These are phyloP conservation scores for Ditula angustiorana DNA, from an alignment of 2,888 invertebrate genomes.

Conservation along the genomic window DNA sequence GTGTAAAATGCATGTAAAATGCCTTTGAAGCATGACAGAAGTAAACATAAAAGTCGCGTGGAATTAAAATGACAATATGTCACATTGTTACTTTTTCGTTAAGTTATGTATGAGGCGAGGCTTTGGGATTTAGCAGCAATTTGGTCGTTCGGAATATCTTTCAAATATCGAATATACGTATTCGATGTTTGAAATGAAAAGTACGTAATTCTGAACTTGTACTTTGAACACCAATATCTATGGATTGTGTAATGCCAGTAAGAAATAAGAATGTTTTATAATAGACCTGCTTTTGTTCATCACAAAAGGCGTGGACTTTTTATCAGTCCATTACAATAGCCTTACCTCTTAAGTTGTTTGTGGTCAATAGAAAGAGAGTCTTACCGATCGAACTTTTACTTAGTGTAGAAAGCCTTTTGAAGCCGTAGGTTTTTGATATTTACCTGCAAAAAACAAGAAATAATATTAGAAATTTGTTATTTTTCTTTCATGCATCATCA, in stretches of 20 bases:
- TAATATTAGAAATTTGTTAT: slow-evolving; percentile 1
- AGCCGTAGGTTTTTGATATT: background rate
- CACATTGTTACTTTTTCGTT: background rate
- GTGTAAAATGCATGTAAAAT: background rate
- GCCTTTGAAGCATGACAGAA: background rate
- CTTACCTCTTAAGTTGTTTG: background rate
- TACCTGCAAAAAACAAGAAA: background rate
- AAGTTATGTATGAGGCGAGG: background rate
- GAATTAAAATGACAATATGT: slow-evolving; percentile 1
- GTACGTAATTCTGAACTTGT: background rate
- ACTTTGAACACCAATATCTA: background rate
- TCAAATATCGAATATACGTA: background rate
- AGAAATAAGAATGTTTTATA: background rate
- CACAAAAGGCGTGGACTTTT: too few species aligned
- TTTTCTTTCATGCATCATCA: too few species aligned
- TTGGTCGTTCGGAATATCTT: background rate
- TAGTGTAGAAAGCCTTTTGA: background rate
- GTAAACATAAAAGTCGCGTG: background rate
- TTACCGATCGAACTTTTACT: background rate
- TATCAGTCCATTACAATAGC: too few species aligned
- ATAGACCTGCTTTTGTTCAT: background rate
- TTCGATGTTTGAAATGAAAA: slow-evolving; percentile 1
- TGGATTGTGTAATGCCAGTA: background rate
- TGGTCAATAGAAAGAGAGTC: background rate
- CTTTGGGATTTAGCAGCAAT: background rate